Conservation (phyloP, 2,113 vertebrate species). For the Spermophilus dauricus region DNA sequence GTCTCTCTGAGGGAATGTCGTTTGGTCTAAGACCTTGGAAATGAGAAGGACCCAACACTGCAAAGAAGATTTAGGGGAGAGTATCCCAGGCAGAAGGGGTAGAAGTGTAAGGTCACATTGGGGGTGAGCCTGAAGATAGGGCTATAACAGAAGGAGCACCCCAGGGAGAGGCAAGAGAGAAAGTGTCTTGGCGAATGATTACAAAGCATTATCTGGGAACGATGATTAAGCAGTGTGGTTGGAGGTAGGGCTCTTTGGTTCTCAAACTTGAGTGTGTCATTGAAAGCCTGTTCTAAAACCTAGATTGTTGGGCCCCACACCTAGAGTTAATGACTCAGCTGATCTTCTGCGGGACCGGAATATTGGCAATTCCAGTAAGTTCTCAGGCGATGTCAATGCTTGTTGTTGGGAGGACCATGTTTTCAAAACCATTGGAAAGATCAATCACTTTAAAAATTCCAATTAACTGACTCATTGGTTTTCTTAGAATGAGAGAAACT, state of each 20-base stretch:
- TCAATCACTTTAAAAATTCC: not conserved
- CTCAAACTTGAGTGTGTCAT: not conserved
- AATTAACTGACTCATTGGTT: not conserved
- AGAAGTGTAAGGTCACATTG: not conserved
- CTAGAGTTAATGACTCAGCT: not conserved
- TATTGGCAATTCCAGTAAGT: not conserved
- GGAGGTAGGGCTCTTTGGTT: not conserved
- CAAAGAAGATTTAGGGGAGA: not conserved
- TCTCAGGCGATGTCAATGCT: not conserved
- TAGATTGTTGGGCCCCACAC: not conserved
- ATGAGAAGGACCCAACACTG: not conserved
- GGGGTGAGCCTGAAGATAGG: not conserved
- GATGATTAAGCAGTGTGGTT: not conserved
- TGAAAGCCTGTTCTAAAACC: not conserved
- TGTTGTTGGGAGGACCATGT: not conserved
- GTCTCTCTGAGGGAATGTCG: not conserved
- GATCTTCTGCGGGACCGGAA: not conserved
- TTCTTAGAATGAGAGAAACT: not conserved
- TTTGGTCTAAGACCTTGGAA: not conserved
- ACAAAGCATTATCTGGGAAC: not conserved
- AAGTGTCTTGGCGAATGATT: not conserved
- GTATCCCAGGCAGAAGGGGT: not conserved
- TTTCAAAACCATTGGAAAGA: not conserved
- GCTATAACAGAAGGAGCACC: not conserved
- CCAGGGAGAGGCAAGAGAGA: not conserved